These are phyloP conservation scores for Cryptocephalus primarius DNA, from an alignment of 2,888 invertebrate genomes.

Conservation along the genomic window DNA sequence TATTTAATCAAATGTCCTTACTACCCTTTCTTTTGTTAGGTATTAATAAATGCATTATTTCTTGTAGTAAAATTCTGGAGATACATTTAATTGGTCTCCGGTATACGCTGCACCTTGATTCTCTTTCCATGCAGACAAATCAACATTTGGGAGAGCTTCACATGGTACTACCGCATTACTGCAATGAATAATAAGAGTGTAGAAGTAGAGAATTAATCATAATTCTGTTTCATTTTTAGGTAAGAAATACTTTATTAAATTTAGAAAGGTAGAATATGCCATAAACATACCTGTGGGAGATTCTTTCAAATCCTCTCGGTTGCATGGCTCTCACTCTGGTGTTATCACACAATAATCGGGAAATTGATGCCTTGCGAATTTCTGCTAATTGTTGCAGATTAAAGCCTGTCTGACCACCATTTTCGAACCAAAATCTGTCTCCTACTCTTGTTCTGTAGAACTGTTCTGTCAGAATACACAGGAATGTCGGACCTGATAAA, in stretches of 20 bases:
- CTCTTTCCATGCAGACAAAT: slow-evolving; percentile 53
- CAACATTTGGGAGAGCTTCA: slow-evolving; percentile 44
- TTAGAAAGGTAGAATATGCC: neutral
- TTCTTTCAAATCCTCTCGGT: slow-evolving; percentile 52
- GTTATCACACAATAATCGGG: slow-evolving; percentile 73
- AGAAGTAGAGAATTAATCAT: too few relatives aligned
- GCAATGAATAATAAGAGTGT: slow-evolving; percentile 18
- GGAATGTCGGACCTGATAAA: slow-evolving; percentile 75
- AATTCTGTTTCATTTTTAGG: neutral
- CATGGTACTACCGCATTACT: slow-evolving; percentile 55
- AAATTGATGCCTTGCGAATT: slow-evolving; percentile 65
- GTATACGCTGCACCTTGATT: slow-evolving; percentile 2
- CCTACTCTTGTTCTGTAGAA: slow-evolving; percentile 77
- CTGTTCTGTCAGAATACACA: slow-evolving; percentile 79
- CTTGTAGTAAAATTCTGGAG: too few relatives aligned
- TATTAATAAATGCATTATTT: too few relatives aligned
- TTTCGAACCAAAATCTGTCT: slow-evolving; percentile 80
- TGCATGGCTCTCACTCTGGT: slow-evolving; percentile 60
- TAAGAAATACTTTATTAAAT: neutral
- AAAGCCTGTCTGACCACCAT: slow-evolving; percentile 40
- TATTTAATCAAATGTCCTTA: too few relatives aligned
- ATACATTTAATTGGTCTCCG: too few relatives aligned
- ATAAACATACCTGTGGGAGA: slow-evolving; percentile 42
- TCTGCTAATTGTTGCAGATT: slow-evolving; percentile 54
- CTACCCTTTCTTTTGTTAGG: too few relatives aligned